Base-by-base conservation (phyloP, 2,888 invertebrate genomes). In the Acrocera orbiculus region DNA sequence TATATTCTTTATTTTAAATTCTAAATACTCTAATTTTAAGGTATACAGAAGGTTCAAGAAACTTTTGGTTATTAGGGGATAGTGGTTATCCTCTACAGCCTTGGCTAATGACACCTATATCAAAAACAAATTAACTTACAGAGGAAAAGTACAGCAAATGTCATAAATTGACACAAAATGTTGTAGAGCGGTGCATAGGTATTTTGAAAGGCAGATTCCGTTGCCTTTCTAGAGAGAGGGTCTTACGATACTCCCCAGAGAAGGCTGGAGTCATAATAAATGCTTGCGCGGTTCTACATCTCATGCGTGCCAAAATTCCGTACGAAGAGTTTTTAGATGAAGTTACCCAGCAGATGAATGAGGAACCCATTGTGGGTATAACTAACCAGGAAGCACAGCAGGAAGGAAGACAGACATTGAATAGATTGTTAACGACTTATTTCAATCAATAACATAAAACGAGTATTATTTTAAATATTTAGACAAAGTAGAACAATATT, bases 51-150 rank as follows among this genome's bases (percentile, higher is more conserved):
- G 34, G 32, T 19, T 25, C 34, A 2, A 24, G 34, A 6, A 27
- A 39, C 10, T 39, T 39, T 24, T 39, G 35, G 37, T 17, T 39
- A 1, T 13, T 39, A 11, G 39, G 37, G 10, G 37, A 39, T 30
- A 32, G 34, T 16, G 39, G 39, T 7, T 39, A 35, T 30, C 39
- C 39, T 7, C 26, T 37, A 8, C 32, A 38, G 27, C 32, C 35
- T 16, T 32, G 32, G 32, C 11, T 32, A 10, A 25, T 32, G 17
- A 32, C 25, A 16, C 32, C 32, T 7, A 17, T 32, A 8, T 8
- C 5, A 13, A 8, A 5, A 10, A 16, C 32, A 8, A 11, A 11
- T 13, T 16, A 8, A 8, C 13, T 4, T 11, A 3, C 17, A 3
- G 10, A 32, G 9, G 25, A 24, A 16, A 25, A 25, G 3, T 32